Base-by-base conservation (phyloP, 2,797 vertebrate genomes). In the Acestrorhynchus altus region DNA sequence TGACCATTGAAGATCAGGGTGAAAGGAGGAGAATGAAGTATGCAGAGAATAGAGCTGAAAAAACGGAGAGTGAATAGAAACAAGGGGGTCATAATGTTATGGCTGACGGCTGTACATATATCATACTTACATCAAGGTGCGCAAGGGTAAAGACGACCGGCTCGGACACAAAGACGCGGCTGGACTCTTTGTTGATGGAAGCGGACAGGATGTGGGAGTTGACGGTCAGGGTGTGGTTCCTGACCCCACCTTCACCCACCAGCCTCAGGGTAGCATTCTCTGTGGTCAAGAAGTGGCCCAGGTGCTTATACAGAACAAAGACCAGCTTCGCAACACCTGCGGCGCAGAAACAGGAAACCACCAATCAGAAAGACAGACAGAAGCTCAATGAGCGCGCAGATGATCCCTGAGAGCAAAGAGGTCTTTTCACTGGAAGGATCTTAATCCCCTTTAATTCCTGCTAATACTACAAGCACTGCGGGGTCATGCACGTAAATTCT, bases 181-280 rank as follows among this genome's bases (percentile, higher is more conserved):
- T 59, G 56, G 56, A 59, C 26, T 59, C 56, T 59, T 59, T 59
- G 56, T 59, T 99, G 90, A 99, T 96, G 20, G 98, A 98, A 73
- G 98, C 97, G 0, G 98, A 96, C 83, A 99, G 96, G 91, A 99
- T 95, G 85, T 98, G 96, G 6, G 98, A 99, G 92, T 99, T 99
- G 87, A 99, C 97, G 0, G 96, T 97, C 2, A 99, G 95, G 0
- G 96, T 94, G 86, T 88, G 94, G 83, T 95, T 96, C 54, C 90
- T 90, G 24, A 93, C 92, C 0, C 78, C 84, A 5, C 91, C 87
- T 68, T 96, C 94, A 0, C 88, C 84, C 46, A 90, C 92, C 28
- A 97, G 88, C 85, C 95, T 95, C 79, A 99, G 94, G 15, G 97
- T 98, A 71, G 96, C 95, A 0, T 99, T 99, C 88, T 99, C 98